Base-by-base conservation (phyloP, 2,797 vertebrate species). In the Pseudocheirus occidentalis region DNA sequence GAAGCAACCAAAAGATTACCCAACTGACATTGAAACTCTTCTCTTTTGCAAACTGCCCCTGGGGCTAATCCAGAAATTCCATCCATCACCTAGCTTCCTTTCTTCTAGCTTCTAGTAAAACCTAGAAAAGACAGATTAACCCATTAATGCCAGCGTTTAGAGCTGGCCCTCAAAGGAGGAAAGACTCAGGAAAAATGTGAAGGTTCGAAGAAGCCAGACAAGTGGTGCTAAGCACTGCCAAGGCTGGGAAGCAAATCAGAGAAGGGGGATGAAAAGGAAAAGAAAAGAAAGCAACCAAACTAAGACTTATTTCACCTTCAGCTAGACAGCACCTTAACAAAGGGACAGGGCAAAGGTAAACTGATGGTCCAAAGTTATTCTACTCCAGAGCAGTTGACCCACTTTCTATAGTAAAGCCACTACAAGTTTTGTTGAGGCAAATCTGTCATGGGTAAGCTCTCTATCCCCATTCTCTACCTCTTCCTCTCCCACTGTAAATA, bases 1-100 rank as follows among this genome's bases (percentile, higher is more conserved):
- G 13, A 46, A 81, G 40, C 40, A 87, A 11, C 40, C 24, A 87
- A 81, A 46, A 81, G 2, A 81, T 27, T 11, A 9, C 40, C 46
- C 18, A 81, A 81, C 21, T 46, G 27, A 40, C 40, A 81, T 81
- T 81, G 46, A 87, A 87, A 50, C 21, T 73, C 34, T 40, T 18
- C 34, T 50, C 40, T 87, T 87, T 87, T 87, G 73, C 40, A 87
- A 50, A 87, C 3, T 46, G 24, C 40, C 40, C 62, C 14, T 46
- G 40, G 40, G 40, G 40, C n/a, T 40, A 73, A 73, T 40, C 34
- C 40, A 81, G 40, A 46, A 81, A 81, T 81, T 81, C 7, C 73
- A 81, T 93, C 96, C 89, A 97, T 96, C 93, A 95, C 94, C 94
- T 59, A 57, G 62, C 34, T 96, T 93, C 81, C 92, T 97, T 96